phyloP scores from a whole-genome alignment of 2,797 vertebrate species.

The Sparidentex hasta region DNA sequence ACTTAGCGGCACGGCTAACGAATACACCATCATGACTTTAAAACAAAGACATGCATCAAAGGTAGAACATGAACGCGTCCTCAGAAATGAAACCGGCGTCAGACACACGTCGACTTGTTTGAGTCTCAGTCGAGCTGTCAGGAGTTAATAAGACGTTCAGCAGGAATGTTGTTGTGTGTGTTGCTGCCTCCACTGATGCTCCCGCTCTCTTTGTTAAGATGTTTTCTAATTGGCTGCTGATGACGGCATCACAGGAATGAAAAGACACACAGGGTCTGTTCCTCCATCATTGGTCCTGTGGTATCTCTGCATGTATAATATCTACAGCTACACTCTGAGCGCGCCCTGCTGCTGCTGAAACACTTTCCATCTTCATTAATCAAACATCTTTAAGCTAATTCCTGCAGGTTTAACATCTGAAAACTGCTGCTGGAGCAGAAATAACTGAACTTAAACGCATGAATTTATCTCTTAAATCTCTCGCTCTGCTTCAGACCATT shows the following conservation, averaged over 20 bases:
- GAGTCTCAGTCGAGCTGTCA: slow-evolving; percentile 5
- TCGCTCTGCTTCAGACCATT: neutral
- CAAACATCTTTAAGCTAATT: neutral
- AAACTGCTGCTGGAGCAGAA: neutral
- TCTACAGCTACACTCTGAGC: neutral
- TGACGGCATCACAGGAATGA: neutral
- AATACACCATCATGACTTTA: no score
- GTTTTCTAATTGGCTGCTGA: slow-evolving; percentile 35
- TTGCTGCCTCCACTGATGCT: slow-evolving; percentile 58
- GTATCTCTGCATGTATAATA: neutral
- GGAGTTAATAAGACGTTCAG: slow-evolving; percentile 53
- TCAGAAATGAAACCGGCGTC: no score
- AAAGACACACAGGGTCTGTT: neutral
- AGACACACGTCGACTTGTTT: no score
- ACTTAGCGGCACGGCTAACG: no score
- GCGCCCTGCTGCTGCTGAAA: neutral
- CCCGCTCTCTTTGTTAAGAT: slow-evolving; percentile 22
- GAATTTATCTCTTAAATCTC: neutral
- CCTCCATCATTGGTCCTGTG: no score
- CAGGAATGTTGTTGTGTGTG: slow-evolving; percentile 11
- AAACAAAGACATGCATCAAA: no score
- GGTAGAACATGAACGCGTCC: neutral
- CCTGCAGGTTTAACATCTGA: neutral
- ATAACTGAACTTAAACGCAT: neutral
- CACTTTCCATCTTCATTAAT: neutral